These are phyloP conservation scores for Vulpes lagopus DNA, from an alignment of 2,113 vertebrate genomes.

Conservation along the genomic window DNA sequence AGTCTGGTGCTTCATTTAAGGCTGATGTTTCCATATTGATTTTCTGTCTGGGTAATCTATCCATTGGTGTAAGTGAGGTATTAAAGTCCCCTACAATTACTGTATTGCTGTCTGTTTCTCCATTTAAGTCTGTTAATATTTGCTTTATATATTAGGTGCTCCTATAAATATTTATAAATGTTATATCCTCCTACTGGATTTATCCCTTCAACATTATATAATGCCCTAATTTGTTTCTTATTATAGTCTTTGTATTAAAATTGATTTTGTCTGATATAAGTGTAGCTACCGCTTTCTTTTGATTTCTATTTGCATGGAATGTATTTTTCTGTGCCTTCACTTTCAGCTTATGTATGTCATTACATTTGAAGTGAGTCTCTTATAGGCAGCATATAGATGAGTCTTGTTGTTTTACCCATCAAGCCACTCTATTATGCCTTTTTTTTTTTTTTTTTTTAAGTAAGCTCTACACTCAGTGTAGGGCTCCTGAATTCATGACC, in stretches of 20 bases:
- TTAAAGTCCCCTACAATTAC: background rate
- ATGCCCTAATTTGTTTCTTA: background rate
- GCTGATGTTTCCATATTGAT: background rate
- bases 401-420: background rate
- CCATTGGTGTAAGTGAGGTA: background rate
- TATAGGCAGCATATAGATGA: background rate
- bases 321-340: background rate
- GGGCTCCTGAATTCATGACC: background rate
- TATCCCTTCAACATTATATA: background rate
- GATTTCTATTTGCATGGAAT: background rate
- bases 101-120: background rate
- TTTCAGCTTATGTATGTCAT: background rate
- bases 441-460: background rate
- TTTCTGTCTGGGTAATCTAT: background rate
- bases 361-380: background rate
- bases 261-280: background rate
- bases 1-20: background rate
- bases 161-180: background rate
- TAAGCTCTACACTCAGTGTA: background rate
- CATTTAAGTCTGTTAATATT: background rate
- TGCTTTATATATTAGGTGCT: background rate
- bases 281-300: background rate
- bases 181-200: background rate
- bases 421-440: background rate
- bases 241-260: background rate